These are phyloP conservation scores for Phaenicophaeus curvirostris DNA, from an alignment of 2,797 vertebrate genomes.

Conservation along the genomic window DNA sequence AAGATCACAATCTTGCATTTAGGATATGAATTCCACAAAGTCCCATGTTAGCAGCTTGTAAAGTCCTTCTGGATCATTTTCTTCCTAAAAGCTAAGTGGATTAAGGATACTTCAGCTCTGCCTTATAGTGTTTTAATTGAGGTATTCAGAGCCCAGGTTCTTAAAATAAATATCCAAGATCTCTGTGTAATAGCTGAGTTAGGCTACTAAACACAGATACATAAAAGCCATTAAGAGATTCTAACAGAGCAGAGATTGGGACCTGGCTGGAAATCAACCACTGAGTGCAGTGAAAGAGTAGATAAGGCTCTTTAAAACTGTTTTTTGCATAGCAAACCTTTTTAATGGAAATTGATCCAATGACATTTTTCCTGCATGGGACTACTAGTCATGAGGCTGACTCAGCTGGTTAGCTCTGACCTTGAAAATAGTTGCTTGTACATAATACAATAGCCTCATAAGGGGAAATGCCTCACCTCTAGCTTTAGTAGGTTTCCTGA, in stretches of 20 bases:
- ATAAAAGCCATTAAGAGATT: background rate
- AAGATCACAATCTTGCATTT: background rate
- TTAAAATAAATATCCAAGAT: background rate
- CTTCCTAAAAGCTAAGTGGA: background rate
- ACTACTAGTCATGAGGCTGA: background rate
- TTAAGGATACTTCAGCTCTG: background rate
- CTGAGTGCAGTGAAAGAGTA: background rate
- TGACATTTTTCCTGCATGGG: background rate
- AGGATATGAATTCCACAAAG: background rate
- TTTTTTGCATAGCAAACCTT: background rate
- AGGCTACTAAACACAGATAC: background rate
- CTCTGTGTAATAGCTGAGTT: background rate
- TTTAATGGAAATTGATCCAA: background rate
- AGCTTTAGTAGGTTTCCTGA: background rate
- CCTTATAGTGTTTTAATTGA: background rate
- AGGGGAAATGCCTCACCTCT: background rate
- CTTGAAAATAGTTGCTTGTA: background rate
- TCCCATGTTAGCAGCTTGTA: background rate
- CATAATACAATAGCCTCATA: rapidly evolving
- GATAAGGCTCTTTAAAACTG: background rate
- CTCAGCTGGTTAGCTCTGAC: background rate
- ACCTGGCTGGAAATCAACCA: background rate
- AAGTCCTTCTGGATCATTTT: background rate
- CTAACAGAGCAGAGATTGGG: background rate
- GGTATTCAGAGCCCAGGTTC: background rate